Evolutionary conservation across 2,113 vertebrate genomes (phyloP).

Genomic region (Etheostoma cragini): DNA sequence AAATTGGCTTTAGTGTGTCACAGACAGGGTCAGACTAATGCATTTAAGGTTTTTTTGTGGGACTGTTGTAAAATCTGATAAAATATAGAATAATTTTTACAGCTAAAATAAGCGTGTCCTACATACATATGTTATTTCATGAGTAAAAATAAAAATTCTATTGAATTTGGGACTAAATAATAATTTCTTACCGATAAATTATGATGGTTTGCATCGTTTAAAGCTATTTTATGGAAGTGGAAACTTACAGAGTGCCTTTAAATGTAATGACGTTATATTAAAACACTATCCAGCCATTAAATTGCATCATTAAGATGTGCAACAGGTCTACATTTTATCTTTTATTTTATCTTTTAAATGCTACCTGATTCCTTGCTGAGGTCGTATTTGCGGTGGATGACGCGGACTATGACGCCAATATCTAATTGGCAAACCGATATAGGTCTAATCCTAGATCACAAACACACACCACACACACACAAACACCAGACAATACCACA

Average conservation of each 20-base stretch:
- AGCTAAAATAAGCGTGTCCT: background rate
- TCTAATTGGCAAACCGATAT: constrained; percentile 27
- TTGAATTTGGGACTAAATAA: background rate
- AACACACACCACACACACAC: background rate
- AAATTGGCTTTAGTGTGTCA: background rate
- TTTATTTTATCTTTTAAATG: background rate
- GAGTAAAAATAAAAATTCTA: background rate
- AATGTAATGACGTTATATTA: background rate
- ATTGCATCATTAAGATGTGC: background rate
- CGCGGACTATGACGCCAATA: constrained; percentile 8
- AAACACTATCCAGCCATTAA: background rate
- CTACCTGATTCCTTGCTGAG: constrained; percentile 7
- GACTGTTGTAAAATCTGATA: background rate
- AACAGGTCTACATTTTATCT: background rate
- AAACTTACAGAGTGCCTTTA: background rate
- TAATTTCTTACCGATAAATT: background rate
- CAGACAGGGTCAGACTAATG: background rate
- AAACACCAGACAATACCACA: background rate
- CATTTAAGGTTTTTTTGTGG: background rate
- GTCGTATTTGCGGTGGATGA: constrained; percentile 14
- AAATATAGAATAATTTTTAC: background rate
- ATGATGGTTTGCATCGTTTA: background rate
- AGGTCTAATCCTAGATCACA: constrained; percentile 3
- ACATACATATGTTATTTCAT: background rate
- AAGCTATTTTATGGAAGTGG: background rate